Base-by-base conservation (phyloP, 2,113 vertebrate species). In the Reinhardtius hippoglossoides region DNA sequence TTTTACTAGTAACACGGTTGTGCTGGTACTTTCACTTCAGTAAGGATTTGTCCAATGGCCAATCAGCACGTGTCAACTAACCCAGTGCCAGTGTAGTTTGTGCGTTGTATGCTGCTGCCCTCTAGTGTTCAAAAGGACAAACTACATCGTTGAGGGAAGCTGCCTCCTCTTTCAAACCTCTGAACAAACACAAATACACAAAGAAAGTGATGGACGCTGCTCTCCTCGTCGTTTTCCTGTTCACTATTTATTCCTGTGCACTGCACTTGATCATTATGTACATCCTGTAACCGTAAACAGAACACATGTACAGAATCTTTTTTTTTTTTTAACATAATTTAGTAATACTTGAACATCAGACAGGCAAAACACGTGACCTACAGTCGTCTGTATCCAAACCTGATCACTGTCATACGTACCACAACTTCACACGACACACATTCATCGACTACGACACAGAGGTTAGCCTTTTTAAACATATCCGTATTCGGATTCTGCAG, bases 331-430 rank as follows among this genome's bases (percentile, higher is more conserved):
- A 96, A 95, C 93, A 97, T 95, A 94, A 94, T 95, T 96, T 95
- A 96, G 90, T 92, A 94, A 92, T 90, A 93, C 88, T 90, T 96
- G 94, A 95, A 97, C 96, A 96, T 95, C 96, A 95, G 95, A 97
- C 96, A 92, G 95, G 96, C 96, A 97, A 96, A 50, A 94, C 92
- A 97, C 94, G 85, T 77, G 66, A 89, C 76, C 27, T 72, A 92
- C 83, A 81, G 78, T 58, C 85, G 81, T 87, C 76, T 95, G 93
- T 93, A 94, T 95, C 94, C 96, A 94, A 96, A 88, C 82, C 81
- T 20, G 78, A 91, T 94, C 94, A 94, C 94, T 87, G 89, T 88
- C 94, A 94, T 92, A 94, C 94, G 83, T 78, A 93, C 90, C 70
- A 92, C 89, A 80, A 92, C 8, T 54, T 54, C 50, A 54, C 18